Percentiles rank a stretch among this genome's conserved stretches.
These are phyloP conservation scores for Lampropteryx suffumata DNA, from an alignment of 2,888 invertebrate genomes.

Conservation along the genomic window DNA sequence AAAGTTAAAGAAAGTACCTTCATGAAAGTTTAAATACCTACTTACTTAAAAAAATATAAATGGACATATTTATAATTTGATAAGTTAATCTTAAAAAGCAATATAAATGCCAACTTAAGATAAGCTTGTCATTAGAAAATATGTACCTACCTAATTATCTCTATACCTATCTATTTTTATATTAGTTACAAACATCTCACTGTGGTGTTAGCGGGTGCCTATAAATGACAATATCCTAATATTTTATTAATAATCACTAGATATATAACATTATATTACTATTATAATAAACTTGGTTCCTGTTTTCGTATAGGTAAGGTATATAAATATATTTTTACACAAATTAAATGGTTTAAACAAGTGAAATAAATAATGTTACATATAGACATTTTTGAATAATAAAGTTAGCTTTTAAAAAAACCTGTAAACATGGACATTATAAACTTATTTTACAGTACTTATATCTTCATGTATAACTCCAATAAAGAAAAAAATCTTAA, in stretches of 20 bases:
- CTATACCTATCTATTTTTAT: too few relatives aligned
- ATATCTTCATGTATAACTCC: too few relatives aligned
- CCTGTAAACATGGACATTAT: too few relatives aligned
- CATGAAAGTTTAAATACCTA: background rate
- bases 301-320: slow-evolving; percentile 34
- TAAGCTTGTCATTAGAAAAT: slow-evolving; percentile 28
- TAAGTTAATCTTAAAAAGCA: background rate
- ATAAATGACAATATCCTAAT: slow-evolving; percentile 15
- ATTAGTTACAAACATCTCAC: slow-evolving; percentile 58
- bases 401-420: too few relatives aligned
- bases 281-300: slow-evolving; percentile 37
- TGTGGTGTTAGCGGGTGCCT: slow-evolving; percentile 55
- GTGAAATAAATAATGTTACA: too few relatives aligned
- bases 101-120: background rate
- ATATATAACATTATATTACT: slow-evolving; percentile 24
- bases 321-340: slow-evolving; percentile 18
- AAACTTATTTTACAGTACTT: too few relatives aligned
- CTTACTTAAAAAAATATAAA: background rate
- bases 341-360: slow-evolving; percentile 3
- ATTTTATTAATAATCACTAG: slow-evolving; percentile 21
- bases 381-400: too few relatives aligned
- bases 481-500: too few relatives aligned
- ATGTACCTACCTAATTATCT: slow-evolving; percentile 5
- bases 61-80: background rate
- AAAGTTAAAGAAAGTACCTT: background rate